phyloP scores from a whole-genome alignment of 1,140 invertebrate species.

The Drosophila gunungcola region DNA sequence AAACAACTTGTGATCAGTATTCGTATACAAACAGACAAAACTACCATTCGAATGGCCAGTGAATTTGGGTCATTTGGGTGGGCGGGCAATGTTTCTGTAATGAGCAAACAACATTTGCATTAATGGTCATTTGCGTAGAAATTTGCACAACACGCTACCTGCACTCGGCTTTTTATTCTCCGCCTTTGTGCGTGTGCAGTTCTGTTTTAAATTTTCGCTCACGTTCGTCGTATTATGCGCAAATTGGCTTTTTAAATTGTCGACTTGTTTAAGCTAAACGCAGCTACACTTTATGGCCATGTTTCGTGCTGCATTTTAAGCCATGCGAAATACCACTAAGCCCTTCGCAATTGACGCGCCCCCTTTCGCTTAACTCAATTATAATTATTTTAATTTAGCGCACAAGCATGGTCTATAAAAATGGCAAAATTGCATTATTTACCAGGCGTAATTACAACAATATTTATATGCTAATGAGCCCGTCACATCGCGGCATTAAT shows the following conservation, averaged over 20 bases:
- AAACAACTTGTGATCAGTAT: not conserved
- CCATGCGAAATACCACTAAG: constrained; percentile 66
- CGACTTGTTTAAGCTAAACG: constrained; percentile 79
- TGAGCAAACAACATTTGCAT: constrained; percentile 66
- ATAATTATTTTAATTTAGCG: constrained; percentile 68
- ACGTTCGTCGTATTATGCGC: constrained; percentile 79
- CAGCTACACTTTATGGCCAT: constrained; percentile 79
- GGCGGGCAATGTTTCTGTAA: constrained; percentile 68
- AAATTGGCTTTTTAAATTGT: constrained; percentile 84
- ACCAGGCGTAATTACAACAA: constrained; percentile 66
- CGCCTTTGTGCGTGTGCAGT: constrained; percentile 40
- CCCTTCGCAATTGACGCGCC: constrained; percentile 14
- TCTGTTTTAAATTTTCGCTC: constrained; percentile 74
- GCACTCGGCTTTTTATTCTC: constrained; percentile 6
- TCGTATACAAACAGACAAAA: constrained; percentile 1
- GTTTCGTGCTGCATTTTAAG: constrained; percentile 79
- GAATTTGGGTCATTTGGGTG: constrained; percentile 62
- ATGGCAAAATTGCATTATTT: constrained; percentile 75
- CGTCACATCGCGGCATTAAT: constrained; percentile 39
- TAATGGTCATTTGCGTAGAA: constrained; percentile 63
- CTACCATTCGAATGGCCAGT: constrained; percentile 17
- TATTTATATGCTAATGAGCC: constrained; percentile 65
- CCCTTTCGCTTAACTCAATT: constrained; percentile 58
- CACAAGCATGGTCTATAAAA: constrained; percentile 41
- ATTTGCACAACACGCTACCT: constrained; percentile 43